Evolutionary conservation across 1,140 invertebrate genomes (phyloP).

Genomic region (Rhysida immarginata): DNA sequence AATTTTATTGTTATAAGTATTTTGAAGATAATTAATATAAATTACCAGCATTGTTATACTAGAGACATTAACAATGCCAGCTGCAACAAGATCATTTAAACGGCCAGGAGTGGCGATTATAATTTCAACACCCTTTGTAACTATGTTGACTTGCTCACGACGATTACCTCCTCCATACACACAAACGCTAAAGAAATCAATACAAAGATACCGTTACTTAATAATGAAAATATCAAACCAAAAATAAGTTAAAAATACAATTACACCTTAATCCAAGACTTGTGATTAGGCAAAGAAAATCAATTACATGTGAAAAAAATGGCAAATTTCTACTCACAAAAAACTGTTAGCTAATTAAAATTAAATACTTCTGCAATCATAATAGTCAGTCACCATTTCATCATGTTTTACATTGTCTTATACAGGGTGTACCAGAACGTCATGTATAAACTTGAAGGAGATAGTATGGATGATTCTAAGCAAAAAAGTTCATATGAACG

Average conservation of each 20-base stretch:
- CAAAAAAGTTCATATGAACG: too few species aligned
- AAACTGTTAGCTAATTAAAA: too few species aligned
- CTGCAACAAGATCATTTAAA: slow-evolving; percentile 57
- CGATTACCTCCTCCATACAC: slow-evolving; percentile 71
- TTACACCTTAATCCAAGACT: not conserved
- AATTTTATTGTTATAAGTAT: too few species aligned
- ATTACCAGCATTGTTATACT: slow-evolving; percentile 61
- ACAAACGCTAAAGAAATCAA: slow-evolving; percentile 43
- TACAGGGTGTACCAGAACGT: too few species aligned
- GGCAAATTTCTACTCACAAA: too few species aligned
- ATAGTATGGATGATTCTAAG: too few species aligned
- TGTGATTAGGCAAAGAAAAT: not conserved
- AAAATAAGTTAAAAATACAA: not conserved
- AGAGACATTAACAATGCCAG: slow-evolving; percentile 45
- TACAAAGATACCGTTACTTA: not conserved
- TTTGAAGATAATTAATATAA: not conserved
- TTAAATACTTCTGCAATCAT: too few species aligned
- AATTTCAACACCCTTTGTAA: slow-evolving; percentile 62
- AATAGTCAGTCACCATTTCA: too few species aligned
- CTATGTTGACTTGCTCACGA: slow-evolving; percentile 50
- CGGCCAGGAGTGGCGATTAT: slow-evolving; percentile 80
- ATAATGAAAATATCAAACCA: not conserved
- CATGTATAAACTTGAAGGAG: too few species aligned
- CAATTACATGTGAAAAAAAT: too few species aligned
- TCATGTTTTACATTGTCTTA: too few species aligned